A percentile compares a stretch with the other conserved stretches of the same genome.
phyloP scores from a whole-genome alignment of 2,888 invertebrate species.

The Caenorhabditis becei region DNA sequence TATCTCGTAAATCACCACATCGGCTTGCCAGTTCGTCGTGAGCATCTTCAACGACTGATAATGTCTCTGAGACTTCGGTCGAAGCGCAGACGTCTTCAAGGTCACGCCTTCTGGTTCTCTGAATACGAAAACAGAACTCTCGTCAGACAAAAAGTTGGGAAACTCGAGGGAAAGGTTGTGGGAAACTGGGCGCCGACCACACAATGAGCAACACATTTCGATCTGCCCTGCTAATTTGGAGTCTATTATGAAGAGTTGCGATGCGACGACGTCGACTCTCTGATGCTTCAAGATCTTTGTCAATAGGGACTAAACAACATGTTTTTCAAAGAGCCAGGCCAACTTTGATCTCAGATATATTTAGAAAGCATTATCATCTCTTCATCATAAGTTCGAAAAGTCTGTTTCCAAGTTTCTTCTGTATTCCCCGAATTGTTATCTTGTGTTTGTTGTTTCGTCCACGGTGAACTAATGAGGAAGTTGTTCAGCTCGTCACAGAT shows the following conservation, averaged over 20 bases:
- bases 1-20: slow-evolving; percentile 39
- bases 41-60: slow-evolving; percentile 17
- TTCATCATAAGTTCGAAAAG: no score
- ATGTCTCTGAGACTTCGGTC: background rate
- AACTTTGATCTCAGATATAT: no score
- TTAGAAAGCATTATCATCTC: no score
- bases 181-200: background rate
- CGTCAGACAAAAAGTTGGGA: background rate
- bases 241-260: background rate
- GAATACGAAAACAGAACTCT: slow-evolving; percentile 1
- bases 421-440: no score
- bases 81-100: background rate
- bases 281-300: background rate
- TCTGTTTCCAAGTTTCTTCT: no score
- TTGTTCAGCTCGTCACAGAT: background rate
- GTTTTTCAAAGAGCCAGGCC: no score
- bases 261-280: no score
- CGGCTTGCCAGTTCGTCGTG: slow-evolving; percentile 45
- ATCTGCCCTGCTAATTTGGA: background rate
- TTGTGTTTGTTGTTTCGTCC: background rate
- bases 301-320: background rate
- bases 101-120: slow-evolving; percentile 3
- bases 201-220: background rate
- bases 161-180: background rate
- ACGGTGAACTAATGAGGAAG: background rate